These are phyloP conservation scores for Micrastur ruficollis DNA, from an alignment of 2,797 vertebrate species.

Conservation along the genomic window DNA sequence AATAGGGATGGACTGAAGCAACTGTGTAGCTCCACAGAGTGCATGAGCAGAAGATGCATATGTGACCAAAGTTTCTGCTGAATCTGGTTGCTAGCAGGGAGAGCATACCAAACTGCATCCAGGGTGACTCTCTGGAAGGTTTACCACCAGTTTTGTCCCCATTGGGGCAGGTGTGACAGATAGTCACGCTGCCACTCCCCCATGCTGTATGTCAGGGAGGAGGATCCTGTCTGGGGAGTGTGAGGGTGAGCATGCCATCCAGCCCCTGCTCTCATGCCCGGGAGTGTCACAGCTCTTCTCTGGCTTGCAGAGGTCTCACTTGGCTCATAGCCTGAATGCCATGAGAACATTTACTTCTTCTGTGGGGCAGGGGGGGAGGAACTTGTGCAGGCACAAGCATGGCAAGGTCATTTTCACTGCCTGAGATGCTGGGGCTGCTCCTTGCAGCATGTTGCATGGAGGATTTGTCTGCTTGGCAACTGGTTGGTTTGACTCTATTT, in stretches of 20 bases:
- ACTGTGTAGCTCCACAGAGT: background rate
- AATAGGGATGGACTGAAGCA: background rate
- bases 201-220: background rate
- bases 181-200: background rate
- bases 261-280: accelerated
- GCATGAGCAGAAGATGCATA: background rate
- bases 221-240: background rate
- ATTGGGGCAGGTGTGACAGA: background rate
- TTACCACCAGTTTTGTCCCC: background rate
- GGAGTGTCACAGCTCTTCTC: background rate
- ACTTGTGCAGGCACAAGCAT: accelerated
- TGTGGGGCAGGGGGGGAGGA: background rate
- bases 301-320: background rate
- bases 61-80: background rate
- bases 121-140: background rate
- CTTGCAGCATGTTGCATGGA: background rate
- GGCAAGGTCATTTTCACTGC: background rate
- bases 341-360: background rate
- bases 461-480: background rate
- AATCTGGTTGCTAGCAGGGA: background rate
- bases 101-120: background rate
- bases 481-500: background rate
- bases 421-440: background rate
- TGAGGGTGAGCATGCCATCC: accelerated
- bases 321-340: background rate